Evolutionary conservation across 2,888 invertebrate genomes (phyloP).

Genomic region (Apodemia mormo): DNA sequence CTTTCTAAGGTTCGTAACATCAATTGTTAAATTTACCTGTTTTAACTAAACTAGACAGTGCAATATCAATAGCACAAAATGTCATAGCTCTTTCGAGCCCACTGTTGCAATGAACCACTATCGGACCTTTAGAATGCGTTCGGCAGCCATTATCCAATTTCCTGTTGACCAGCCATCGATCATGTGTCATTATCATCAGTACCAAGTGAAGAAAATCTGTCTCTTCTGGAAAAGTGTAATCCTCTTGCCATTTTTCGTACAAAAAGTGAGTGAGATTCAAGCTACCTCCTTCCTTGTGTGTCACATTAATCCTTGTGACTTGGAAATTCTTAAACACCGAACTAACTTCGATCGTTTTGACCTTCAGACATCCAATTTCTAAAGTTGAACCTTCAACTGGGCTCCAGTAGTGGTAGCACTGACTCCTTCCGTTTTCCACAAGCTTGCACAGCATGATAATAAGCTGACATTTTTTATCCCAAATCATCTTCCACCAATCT

Average conservation of each 20-base stretch:
- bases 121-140: background rate
- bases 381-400: background rate
- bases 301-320: too few relatives aligned
- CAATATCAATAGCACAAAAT: constrained; percentile 2
- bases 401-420: constrained; percentile 10
- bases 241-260: constrained; percentile 11
- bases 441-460: background rate
- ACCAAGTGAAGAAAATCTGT: background rate
- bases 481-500: constrained; percentile 6
- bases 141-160: background rate
- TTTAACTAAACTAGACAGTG: background rate
- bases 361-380: too few relatives aligned
- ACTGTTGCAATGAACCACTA: constrained; percentile 4
- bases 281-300: background rate
- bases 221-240: background rate
- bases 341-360: too few relatives aligned
- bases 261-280: constrained; percentile 2
- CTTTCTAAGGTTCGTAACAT: constrained; percentile 1
- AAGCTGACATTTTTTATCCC: constrained; percentile 5
- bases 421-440: background rate
- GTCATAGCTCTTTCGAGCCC: background rate
- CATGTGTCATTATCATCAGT: background rate
- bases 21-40: background rate
- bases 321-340: too few relatives aligned
- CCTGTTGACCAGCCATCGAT: background rate